These are phyloP conservation scores for Pitangus sulphuratus DNA, from an alignment of 2,797 vertebrate genomes.

Conservation along the genomic window DNA sequence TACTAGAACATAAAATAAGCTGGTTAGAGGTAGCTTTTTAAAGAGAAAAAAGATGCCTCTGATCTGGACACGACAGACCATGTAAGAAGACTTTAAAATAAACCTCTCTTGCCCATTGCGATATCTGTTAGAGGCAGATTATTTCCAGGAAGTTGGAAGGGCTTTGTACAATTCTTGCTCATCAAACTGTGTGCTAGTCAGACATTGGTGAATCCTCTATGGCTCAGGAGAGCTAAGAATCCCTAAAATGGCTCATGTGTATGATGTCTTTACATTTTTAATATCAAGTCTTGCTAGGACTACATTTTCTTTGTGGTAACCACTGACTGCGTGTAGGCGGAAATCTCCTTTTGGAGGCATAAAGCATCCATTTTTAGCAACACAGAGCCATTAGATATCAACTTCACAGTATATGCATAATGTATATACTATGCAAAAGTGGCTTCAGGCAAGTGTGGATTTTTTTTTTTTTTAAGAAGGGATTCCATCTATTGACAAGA, in stretches of 20 bases:
- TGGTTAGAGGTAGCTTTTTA: neutral
- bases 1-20: neutral
- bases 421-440: neutral
- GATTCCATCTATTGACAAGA: neutral
- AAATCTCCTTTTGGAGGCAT: slow-evolving; percentile 2
- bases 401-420: neutral
- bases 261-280: neutral
- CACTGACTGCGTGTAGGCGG: neutral
- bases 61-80: neutral
- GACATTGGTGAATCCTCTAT: accelerated
- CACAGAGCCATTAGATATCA: neutral
- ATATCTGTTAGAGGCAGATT: neutral
- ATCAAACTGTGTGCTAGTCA: neutral
- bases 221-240: neutral
- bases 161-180: neutral
- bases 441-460: neutral
- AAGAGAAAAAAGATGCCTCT: neutral
- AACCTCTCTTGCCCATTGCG: neutral
- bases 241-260: neutral
- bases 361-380: neutral
- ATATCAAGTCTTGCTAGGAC: neutral
- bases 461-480: neutral
- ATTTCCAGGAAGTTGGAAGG: neutral
- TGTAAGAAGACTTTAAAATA: neutral
- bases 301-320: too few relatives aligned